Evolutionary conservation across 1,140 invertebrate species (phyloP).

Genomic region (Asobara japonica): DNA sequence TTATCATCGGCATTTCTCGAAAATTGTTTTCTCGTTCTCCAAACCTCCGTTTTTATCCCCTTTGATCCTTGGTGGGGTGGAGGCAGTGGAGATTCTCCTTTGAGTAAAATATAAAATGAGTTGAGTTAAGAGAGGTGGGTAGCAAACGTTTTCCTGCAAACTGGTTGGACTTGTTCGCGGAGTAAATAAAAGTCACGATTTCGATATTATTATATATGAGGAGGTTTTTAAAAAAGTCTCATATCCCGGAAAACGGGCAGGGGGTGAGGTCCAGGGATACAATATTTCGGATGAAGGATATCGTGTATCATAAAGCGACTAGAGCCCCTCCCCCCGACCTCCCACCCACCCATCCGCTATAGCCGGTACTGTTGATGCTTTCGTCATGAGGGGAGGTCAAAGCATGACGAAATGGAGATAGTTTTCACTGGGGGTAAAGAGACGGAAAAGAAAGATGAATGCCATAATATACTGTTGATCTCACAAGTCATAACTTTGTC

Average conservation of each 20-base stretch:
- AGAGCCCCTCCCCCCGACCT: constrained; percentile 7
- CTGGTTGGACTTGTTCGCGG: constrained; percentile 13
- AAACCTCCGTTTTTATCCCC: constrained; percentile 1
- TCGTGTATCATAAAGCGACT: constrained; percentile 56
- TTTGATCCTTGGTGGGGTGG: not conserved
- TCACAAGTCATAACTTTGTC: not conserved
- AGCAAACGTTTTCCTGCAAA: constrained; percentile 10
- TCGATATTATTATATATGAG: constrained; percentile 14
- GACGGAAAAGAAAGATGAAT: not conserved
- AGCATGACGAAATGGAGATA: not conserved
- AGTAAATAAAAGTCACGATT: constrained; percentile 13
- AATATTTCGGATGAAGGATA: constrained; percentile 58
- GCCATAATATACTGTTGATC: not conserved
- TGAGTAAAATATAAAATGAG: constrained; percentile 12
- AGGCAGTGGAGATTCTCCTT: not conserved
- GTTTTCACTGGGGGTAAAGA: not conserved
- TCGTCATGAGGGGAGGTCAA: not conserved
- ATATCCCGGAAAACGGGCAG: not conserved
- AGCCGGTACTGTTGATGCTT: not conserved
- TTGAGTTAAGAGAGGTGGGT: not conserved
- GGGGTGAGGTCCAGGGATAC: constrained; percentile 30
- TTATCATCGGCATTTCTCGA: not conserved
- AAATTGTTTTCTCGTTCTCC: constrained; percentile 16
- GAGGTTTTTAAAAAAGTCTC: constrained; percentile 9
- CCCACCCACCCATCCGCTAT: not conserved